These are phyloP conservation scores for Columba guinea DNA, from an alignment of 2,797 vertebrate genomes.

Conservation along the genomic window DNA sequence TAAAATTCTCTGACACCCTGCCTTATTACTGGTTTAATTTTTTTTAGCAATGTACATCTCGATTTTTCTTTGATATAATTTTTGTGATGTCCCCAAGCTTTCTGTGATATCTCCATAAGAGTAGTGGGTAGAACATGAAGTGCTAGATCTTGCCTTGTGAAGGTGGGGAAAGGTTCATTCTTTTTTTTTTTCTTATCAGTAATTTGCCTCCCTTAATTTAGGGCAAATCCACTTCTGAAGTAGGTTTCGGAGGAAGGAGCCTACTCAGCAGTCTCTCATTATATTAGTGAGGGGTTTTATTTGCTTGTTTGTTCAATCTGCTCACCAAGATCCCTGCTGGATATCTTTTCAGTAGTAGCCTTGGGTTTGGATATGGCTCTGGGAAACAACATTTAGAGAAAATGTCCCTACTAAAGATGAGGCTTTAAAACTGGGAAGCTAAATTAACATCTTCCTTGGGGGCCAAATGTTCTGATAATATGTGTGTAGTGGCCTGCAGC, in stretches of 20 bases:
- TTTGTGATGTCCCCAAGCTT: not conserved
- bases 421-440: not conserved
- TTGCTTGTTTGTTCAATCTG: not conserved
- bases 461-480: not conserved
- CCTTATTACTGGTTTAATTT: not conserved
- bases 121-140: not conserved
- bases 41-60: not conserved
- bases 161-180: not conserved
- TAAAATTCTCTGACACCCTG: not conserved
- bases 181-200: not conserved
- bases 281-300: not conserved
- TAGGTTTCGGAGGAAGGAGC: not conserved
- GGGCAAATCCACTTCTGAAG: not conserved
- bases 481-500: not conserved
- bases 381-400: not conserved
- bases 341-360: not conserved
- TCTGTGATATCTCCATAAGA: not conserved
- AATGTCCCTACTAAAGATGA: not conserved
- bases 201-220: not conserved
- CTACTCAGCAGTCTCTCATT: not conserved
- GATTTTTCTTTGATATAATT: not conserved
- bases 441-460: not conserved
- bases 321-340: not conserved
- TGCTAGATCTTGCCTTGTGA: not conserved
- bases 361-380: not conserved